These are phyloP conservation scores for Neodiprion virginianus DNA, from an alignment of 1,140 invertebrate species.

Conservation along the genomic window DNA sequence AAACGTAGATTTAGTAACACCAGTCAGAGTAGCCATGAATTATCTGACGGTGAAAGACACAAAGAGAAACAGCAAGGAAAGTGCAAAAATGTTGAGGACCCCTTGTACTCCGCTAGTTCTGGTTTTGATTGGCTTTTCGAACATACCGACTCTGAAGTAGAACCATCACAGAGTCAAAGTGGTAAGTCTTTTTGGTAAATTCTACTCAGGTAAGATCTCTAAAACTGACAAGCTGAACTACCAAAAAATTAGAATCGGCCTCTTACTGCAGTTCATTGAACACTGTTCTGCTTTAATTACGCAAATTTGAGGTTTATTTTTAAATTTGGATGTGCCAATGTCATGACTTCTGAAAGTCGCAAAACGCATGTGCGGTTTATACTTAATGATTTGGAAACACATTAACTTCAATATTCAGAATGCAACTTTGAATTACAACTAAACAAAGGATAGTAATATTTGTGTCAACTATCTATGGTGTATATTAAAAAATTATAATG, in stretches of 20 bases:
- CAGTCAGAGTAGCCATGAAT: conserved; percentile 56
- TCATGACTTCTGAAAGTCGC: no score
- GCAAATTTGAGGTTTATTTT: no score
- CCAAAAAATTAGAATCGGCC: background rate
- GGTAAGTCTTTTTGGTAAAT: conserved; percentile 27
- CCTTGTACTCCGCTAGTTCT: conserved; percentile 50
- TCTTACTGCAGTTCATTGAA: no score
- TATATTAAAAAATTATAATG: no score
- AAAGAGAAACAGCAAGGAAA: conserved; percentile 44
- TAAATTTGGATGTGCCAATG: no score
- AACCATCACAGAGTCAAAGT: conserved; percentile 60
- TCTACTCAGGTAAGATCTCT: background rate
- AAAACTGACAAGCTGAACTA: background rate
- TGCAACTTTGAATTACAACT: no score
- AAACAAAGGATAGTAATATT: no score
- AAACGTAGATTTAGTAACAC: conserved; percentile 55
- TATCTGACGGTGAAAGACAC: conserved; percentile 48
- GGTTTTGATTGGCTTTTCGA: conserved; percentile 66
- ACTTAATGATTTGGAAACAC: no score
- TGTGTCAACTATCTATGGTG: no score
- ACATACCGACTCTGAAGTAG: conserved; percentile 52
- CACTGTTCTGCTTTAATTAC: no score
- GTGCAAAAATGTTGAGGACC: conserved; percentile 49
- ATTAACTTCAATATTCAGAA: no score
- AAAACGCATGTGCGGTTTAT: no score